Evolutionary conservation across 2,113 vertebrate species (phyloP).

Genomic region (Scortum barcoo): DNA sequence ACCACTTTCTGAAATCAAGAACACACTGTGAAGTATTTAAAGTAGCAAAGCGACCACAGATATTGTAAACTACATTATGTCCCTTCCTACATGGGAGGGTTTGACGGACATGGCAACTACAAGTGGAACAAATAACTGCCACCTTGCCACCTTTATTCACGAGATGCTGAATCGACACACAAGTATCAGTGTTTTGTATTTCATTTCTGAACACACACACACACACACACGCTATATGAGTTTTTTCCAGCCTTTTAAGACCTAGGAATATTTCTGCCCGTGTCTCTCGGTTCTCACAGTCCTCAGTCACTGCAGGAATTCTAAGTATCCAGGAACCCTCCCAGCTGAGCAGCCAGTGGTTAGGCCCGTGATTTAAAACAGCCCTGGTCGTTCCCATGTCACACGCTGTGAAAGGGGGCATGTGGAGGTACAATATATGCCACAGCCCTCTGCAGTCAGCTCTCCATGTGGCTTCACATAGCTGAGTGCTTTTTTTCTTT

Average conservation of each 20-base stretch:
- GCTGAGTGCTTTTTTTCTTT: constrained; percentile 5
- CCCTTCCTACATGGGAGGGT: too few relatives aligned
- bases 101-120: too few relatives aligned
- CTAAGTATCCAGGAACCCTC: constrained; percentile 72
- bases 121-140: too few relatives aligned
- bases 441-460: constrained; percentile 36
- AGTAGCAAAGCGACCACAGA: background rate
- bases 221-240: constrained; percentile 5
- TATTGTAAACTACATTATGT: background rate
- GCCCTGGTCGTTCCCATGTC: constrained; percentile 76
- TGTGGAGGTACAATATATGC: constrained; percentile 50
- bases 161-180: too few relatives aligned
- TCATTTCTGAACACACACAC: background rate
- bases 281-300: constrained; percentile 80
- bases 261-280: constrained; percentile 61
- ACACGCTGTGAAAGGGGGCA: constrained; percentile 65
- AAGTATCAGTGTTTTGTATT: too few relatives aligned
- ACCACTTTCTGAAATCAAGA: background rate
- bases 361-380: constrained; percentile 76
- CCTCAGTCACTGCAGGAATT: constrained; percentile 75
- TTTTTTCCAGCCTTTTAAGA: constrained; percentile 53
- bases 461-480: constrained; percentile 36
- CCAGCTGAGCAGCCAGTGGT: constrained; percentile 61
- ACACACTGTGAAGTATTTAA: too few relatives aligned
- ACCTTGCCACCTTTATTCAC: too few relatives aligned